Evolutionary conservation across 2,113 vertebrate species (phyloP).

Genomic region (Cinclus cinclus): DNA sequence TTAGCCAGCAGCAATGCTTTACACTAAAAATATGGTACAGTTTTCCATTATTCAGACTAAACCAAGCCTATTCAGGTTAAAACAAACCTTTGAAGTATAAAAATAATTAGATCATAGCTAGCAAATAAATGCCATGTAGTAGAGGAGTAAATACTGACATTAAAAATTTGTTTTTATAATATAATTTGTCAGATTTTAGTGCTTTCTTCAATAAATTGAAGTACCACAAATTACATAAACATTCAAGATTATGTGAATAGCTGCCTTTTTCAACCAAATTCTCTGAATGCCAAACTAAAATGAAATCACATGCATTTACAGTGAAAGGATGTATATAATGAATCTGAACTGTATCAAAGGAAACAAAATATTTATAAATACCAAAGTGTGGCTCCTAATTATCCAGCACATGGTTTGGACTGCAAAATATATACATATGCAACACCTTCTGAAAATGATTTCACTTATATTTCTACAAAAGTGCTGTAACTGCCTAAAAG

Average conservation of each 20-base stretch:
- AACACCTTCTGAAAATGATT: background rate
- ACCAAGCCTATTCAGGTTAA: background rate
- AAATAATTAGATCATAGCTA: background rate
- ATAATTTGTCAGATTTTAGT: background rate
- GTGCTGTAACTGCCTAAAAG: background rate
- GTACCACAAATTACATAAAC: background rate
- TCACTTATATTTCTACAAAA: background rate
- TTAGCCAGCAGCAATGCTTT: background rate
- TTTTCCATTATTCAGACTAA: conserved; percentile 28
- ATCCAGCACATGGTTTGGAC: background rate
- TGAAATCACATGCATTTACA: background rate
- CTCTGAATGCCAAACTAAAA: background rate
- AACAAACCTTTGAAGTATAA: background rate
- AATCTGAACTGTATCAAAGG: background rate
- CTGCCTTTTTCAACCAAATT: background rate
- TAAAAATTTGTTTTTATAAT: background rate
- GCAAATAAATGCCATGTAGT: background rate
- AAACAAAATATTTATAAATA: background rate
- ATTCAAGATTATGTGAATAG: background rate
- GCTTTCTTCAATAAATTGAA: conserved; percentile 11
- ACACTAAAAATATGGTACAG: background rate
- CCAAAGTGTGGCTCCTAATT: background rate
- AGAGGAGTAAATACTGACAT: background rate
- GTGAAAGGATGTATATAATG: background rate
- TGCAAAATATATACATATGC: background rate